Conservation (phyloP, 2,888 invertebrate species). For the Candidula unifasciata region DNA sequence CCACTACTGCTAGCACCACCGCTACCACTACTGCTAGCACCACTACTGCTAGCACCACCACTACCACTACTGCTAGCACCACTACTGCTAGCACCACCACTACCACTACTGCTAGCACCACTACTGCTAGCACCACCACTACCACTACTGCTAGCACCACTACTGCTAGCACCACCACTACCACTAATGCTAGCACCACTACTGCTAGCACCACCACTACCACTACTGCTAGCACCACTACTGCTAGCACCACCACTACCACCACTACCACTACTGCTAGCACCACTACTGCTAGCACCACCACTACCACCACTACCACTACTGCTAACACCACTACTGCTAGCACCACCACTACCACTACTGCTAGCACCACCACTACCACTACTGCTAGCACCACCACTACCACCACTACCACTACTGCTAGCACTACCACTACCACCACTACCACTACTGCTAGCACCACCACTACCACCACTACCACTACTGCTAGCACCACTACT, state of each 20-base stretch:
- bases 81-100: slow-evolving; percentile 37
- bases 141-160: slow-evolving; percentile 3
- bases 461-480: slow-evolving; percentile 34
- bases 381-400: slow-evolving; percentile 36
- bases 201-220: slow-evolving; percentile 1
- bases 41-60: slow-evolving; percentile 16
- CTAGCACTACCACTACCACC: slow-evolving; percentile 37
- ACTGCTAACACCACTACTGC: slow-evolving; percentile 38
- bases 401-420: slow-evolving; percentile 35
- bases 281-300: not conserved
- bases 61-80: slow-evolving; percentile 34
- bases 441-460: slow-evolving; percentile 33
- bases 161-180: slow-evolving; percentile 9
- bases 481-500: slow-evolving; percentile 36
- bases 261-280: slow-evolving; percentile 7
- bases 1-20: slow-evolving; percentile 29
- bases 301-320: slow-evolving; percentile 33
- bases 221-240: not conserved
- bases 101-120: slow-evolving; percentile 23
- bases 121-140: slow-evolving; percentile 1
- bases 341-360: slow-evolving; percentile 34
- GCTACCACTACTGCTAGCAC: slow-evolving; percentile 19
- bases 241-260: not conserved
- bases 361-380: slow-evolving; percentile 31
- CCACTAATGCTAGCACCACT: not conserved